A percentile compares a stretch with the other conserved stretches of the same genome.
These are phyloP conservation scores for Sinonovacula constricta DNA, from an alignment of 1,140 invertebrate species.

Conservation along the genomic window DNA sequence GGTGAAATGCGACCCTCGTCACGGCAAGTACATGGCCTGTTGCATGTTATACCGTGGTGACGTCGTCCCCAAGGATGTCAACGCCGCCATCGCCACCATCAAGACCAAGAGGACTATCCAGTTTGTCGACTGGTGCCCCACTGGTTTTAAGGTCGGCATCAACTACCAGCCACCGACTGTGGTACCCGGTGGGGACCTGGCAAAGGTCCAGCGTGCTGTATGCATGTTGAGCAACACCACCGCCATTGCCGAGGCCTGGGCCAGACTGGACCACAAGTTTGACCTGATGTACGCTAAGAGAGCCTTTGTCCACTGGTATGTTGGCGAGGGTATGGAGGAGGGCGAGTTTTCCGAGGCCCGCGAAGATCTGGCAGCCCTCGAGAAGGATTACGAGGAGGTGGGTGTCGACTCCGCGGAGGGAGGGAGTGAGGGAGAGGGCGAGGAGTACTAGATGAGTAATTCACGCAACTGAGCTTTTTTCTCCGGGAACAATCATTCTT, in stretches of 20 bases:
- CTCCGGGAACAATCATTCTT: too few relatives aligned
- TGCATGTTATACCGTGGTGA: constrained; percentile 74
- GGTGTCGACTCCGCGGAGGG: constrained; percentile 82
- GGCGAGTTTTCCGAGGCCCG: constrained; percentile 86
- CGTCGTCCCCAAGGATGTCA: constrained; percentile 87
- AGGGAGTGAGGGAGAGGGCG: too few relatives aligned
- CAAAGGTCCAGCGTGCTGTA: constrained; percentile 79
- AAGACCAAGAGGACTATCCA: constrained; percentile 83
- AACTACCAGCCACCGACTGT: constrained; percentile 87
- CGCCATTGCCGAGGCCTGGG: constrained; percentile 86
- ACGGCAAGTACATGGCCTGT: constrained; percentile 88
- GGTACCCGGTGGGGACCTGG: constrained; percentile 85
- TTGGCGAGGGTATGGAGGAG: constrained; percentile 88
- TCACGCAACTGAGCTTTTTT: too few relatives aligned
- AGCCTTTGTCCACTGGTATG: constrained; percentile 83
- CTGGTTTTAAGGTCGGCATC: constrained; percentile 63
- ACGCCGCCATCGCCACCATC: constrained; percentile 90
- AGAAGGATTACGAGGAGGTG: constrained; percentile 88
- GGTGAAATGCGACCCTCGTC: constrained; percentile 94
- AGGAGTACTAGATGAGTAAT: too few relatives aligned
- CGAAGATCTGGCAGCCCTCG: constrained; percentile 85
- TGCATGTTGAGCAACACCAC: constrained; percentile 87
- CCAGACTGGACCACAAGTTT: constrained; percentile 81
- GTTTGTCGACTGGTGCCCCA: constrained; percentile 65
- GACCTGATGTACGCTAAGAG: constrained; percentile 81